A percentile compares a stretch with the other conserved stretches of the same genome.
Evolutionary conservation across 2,113 vertebrate genomes (phyloP).

Genomic region (Mungos mungo): DNA sequence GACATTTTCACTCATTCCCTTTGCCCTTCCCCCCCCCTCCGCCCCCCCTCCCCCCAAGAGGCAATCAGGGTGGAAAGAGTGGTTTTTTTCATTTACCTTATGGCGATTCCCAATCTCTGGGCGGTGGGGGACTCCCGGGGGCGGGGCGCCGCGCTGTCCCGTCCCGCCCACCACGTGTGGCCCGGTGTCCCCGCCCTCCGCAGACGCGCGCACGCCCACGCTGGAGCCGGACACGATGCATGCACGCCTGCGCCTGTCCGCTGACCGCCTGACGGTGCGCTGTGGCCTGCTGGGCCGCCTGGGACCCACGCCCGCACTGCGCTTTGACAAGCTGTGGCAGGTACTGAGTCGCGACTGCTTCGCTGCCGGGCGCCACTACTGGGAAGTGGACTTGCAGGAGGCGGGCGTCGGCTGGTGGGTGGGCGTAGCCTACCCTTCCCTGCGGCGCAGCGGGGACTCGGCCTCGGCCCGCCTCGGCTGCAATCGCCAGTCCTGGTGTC

Average conservation of each 20-base stretch:
- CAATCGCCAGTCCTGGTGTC: conserved; percentile 86
- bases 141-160: accelerated
- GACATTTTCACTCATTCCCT: background rate
- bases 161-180: background rate
- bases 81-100: background rate
- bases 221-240: conserved; percentile 84
- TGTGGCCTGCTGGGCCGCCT: conserved; percentile 74
- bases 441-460: conserved; percentile 80
- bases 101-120: no score
- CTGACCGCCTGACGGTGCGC: conserved; percentile 76
- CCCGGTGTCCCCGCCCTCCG: background rate
- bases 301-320: conserved; percentile 66
- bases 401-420: conserved; percentile 86
- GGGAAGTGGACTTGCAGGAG: conserved; percentile 84
- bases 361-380: conserved; percentile 86
- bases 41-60: background rate
- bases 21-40: background rate
- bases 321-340: conserved; percentile 84
- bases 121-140: background rate
- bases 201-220: conserved; percentile 85
- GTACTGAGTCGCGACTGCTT: conserved; percentile 84
- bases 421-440: conserved; percentile 82
- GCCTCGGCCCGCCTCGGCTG: conserved; percentile 82
- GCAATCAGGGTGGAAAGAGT: background rate
- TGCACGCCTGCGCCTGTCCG: conserved; percentile 79